Conservation (phyloP, 1,140 invertebrate genomes). For the Drosophila nigrodunni region DNA sequence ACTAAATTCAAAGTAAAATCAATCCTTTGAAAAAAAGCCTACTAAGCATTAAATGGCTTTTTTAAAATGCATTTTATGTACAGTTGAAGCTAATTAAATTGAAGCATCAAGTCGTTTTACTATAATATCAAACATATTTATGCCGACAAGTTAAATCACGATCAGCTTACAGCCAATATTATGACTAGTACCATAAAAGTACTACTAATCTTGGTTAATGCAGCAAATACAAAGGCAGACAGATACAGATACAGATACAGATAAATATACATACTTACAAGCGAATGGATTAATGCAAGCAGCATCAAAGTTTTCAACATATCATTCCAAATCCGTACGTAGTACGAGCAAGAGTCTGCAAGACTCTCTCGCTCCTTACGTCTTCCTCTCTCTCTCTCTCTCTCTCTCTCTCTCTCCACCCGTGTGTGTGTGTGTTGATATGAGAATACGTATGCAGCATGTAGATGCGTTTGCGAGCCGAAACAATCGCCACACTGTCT, state of each 20-base stretch:
- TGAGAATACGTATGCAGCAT: conserved; percentile 1
- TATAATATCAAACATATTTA: no score
- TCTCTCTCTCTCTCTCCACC: background rate
- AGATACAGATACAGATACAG: background rate
- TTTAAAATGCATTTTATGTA: background rate
- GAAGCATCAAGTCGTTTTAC: no score
- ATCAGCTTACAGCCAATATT: no score
- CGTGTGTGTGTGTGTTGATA: background rate
- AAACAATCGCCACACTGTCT: conserved; percentile 76
- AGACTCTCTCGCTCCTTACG: no score
- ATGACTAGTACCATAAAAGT: no score
- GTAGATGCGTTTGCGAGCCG: conserved; percentile 17
- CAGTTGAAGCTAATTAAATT: background rate
- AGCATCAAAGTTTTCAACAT: conserved; percentile 29
- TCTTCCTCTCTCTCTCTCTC: no score
- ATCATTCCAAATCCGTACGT: background rate
- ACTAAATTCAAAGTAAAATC: no score
- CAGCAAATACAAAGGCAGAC: background rate
- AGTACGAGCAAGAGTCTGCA: background rate
- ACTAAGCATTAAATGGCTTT: background rate
- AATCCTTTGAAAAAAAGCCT: background rate
- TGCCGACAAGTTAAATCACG: no score
- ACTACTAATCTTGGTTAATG: background rate
- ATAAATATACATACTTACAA: conserved; percentile 2
- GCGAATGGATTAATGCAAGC: conserved; percentile 23